Conservation (phyloP, 2,797 vertebrate species). For the Nothura maculosa region DNA sequence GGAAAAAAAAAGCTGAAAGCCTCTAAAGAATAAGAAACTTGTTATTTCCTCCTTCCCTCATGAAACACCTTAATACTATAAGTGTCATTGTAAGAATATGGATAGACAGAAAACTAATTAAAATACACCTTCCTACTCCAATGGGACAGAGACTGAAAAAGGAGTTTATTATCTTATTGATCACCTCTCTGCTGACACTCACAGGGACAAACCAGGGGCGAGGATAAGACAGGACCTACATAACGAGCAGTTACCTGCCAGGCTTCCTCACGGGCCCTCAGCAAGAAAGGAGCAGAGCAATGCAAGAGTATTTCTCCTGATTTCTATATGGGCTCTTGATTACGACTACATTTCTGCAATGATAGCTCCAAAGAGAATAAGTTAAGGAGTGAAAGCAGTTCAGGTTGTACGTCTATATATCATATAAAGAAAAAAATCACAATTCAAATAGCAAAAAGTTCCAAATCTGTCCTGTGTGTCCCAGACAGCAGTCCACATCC, state of each 20-base stretch:
- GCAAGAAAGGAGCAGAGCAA: not conserved
- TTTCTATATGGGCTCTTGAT: not conserved
- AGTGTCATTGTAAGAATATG: not conserved
- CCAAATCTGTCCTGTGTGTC: not conserved
- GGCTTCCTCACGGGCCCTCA: not conserved
- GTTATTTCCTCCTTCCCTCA: not conserved
- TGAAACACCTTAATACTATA: not conserved
- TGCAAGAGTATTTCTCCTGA: rapidly evolving
- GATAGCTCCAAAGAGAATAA: not conserved
- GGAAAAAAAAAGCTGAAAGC: not conserved
- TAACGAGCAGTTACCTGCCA: not conserved
- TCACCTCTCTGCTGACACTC: not conserved
- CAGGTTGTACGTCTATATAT: not conserved
- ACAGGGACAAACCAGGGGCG: not conserved
- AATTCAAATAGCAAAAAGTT: not conserved
- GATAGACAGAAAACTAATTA: constrained; percentile 3
- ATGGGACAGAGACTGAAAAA: not conserved
- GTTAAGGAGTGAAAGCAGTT: not conserved
- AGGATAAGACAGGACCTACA: not conserved
- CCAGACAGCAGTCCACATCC: too few relatives aligned
- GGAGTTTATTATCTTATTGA: constrained; percentile 12
- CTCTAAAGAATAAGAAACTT: not conserved
- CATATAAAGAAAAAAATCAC: not conserved
- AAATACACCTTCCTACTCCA: not conserved
- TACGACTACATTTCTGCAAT: not conserved